A percentile compares a stretch with the other conserved stretches of the same genome.
Conservation (phyloP, 2,888 invertebrate species). For the Troides oblongomaculatus region DNA sequence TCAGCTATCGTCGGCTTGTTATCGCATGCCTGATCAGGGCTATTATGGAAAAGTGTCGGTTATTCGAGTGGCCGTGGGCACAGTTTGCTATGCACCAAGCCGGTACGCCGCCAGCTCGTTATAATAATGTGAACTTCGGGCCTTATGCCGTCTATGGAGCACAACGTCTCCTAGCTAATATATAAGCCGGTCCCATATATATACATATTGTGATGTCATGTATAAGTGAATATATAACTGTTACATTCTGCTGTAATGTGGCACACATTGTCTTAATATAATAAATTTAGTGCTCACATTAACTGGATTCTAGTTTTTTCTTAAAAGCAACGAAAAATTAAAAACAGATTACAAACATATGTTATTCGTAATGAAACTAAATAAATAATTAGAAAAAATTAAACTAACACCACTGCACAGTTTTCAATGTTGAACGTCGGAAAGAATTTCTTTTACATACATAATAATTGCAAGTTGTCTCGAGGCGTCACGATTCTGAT, state of each 20-base stretch:
- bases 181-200: not conserved
- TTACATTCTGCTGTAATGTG: too few species aligned
- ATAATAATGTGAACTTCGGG: slow-evolving; percentile 80
- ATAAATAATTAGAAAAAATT: not conserved
- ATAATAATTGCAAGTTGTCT: slow-evolving; percentile 79
- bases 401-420: slow-evolving; percentile 45
- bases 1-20: slow-evolving; percentile 80
- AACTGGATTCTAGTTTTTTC: not conserved
- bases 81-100: slow-evolving; percentile 74
- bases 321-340: not conserved
- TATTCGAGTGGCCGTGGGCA: slow-evolving; percentile 72
- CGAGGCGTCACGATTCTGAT: slow-evolving; percentile 78
- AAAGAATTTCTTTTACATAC: slow-evolving; percentile 79
- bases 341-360: slow-evolving; percentile 17
- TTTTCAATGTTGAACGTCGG: slow-evolving; percentile 55
- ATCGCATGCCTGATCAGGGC: slow-evolving; percentile 77
- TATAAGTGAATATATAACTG: too few species aligned
- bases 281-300: not conserved
- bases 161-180: slow-evolving; percentile 33
- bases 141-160: slow-evolving; percentile 72
- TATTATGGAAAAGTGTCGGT: slow-evolving; percentile 76
- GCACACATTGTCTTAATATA: not conserved
- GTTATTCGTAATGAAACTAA: not conserved
- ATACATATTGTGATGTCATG: too few species aligned
- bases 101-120: slow-evolving; percentile 73